Conservation (phyloP, 2,113 vertebrate species). For the Cinclus mexicanus region DNA sequence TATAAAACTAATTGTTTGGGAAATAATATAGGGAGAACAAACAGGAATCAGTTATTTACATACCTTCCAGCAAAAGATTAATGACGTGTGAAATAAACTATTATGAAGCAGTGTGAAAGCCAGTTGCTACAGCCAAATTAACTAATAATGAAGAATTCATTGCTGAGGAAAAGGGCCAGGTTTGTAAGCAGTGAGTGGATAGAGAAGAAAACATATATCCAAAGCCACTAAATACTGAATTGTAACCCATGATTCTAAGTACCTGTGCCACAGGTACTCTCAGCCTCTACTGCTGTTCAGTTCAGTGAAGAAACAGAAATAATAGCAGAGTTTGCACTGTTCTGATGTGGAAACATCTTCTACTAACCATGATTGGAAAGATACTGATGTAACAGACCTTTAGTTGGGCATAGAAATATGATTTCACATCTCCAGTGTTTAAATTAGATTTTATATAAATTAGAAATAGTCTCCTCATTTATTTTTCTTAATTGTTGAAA, state of each 20-base stretch:
- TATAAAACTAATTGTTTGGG: not conserved
- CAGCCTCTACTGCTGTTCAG: too few species aligned
- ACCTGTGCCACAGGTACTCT: not conserved
- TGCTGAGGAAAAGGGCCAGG: not conserved
- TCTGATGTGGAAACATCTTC: not conserved
- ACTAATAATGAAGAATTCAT: not conserved
- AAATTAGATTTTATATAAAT: not conserved
- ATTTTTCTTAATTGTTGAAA: not conserved
- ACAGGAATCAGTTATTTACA: not conserved
- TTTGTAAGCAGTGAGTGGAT: not conserved
- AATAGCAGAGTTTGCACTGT: not conserved
- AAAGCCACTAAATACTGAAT: not conserved
- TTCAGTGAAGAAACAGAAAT: not conserved
- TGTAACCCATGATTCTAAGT: not conserved
- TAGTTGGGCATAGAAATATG: not conserved
- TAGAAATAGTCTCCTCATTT: not conserved
- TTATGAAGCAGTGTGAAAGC: not conserved
- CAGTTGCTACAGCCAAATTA: not conserved
- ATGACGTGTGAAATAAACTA: not conserved
- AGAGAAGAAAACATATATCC: not conserved
- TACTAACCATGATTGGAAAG: not conserved
- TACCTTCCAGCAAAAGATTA: not conserved
- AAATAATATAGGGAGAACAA: not conserved
- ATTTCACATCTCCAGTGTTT: not conserved
- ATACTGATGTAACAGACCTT: not conserved